These are phyloP conservation scores for Clarias macrocephalus DNA, from an alignment of 2,113 vertebrate species.

Conservation along the genomic window DNA sequence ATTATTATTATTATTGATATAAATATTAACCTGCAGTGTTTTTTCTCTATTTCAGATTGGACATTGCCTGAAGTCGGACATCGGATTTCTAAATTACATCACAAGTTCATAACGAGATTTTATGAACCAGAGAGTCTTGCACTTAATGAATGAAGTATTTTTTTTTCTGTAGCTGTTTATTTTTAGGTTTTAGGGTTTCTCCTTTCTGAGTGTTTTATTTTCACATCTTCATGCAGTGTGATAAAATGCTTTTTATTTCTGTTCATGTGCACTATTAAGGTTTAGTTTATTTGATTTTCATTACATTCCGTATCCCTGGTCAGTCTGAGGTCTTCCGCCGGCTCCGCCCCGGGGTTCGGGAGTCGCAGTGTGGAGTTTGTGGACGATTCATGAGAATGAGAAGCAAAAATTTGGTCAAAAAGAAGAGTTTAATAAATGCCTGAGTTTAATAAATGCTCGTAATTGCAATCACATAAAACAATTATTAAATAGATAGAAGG, in stretches of 20 bases:
- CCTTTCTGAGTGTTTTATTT: neutral
- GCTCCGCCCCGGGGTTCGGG: neutral
- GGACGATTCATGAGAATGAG: neutral
- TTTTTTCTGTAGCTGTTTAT: neutral
- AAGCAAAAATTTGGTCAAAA: neutral
- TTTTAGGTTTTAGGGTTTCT: neutral
- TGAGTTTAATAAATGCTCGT: neutral
- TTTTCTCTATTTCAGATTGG: conserved; percentile 28
- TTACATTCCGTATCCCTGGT: neutral
- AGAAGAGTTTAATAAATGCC: neutral
- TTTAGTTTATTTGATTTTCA: neutral
- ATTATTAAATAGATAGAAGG: no score
- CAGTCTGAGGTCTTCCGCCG: neutral
- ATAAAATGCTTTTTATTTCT: neutral
- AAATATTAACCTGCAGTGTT: neutral
- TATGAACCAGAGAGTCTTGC: neutral
- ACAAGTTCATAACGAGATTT: neutral
- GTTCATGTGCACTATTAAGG: neutral
- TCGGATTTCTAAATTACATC: neutral
- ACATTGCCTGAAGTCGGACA: conserved; percentile 17
- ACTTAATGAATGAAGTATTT: neutral
- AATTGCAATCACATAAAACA: neutral
- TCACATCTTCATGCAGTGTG: neutral
- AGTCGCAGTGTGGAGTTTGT: neutral
- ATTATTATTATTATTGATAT: no score